phyloP scores from a whole-genome alignment of 2,797 vertebrate genomes.

The Chiloscyllium punctatum region DNA sequence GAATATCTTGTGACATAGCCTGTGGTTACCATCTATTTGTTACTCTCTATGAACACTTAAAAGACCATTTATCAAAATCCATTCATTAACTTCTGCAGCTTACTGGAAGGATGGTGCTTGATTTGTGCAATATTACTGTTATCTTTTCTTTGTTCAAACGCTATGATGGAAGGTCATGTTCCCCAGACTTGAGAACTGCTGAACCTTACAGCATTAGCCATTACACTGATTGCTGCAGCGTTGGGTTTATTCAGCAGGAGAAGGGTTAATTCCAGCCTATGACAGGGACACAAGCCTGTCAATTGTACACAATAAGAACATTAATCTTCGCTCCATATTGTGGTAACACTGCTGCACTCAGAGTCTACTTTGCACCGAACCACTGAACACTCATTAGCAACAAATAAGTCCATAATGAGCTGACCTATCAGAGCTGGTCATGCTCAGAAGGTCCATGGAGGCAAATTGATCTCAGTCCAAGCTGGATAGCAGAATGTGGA shows the following conservation, averaged over 20 bases:
- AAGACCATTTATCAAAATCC: background rate
- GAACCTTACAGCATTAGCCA: background rate
- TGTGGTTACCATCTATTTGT: background rate
- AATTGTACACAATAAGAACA: slow-evolving; percentile 3
- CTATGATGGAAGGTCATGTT: background rate
- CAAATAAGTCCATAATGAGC: slow-evolving; percentile 23
- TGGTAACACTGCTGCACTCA: background rate
- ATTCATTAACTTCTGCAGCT: background rate
- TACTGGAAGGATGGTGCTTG: background rate
- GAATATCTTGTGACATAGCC: background rate
- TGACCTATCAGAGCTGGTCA: background rate
- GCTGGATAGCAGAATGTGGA: background rate
- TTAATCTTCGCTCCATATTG: background rate
- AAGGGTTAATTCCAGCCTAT: slow-evolving; percentile 14
- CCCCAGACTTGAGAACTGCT: no score
- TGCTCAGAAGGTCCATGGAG: background rate
- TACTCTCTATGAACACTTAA: background rate
- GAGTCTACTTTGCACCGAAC: background rate
- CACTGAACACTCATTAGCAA: slow-evolving; percentile 15
- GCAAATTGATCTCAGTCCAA: background rate
- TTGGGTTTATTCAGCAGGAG: background rate
- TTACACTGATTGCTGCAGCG: background rate
- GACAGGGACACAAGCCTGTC: background rate
- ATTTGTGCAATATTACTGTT: background rate
- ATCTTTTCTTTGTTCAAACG: background rate